Conservation (phyloP, 2,113 vertebrate genomes). For the Vimba vimba region DNA sequence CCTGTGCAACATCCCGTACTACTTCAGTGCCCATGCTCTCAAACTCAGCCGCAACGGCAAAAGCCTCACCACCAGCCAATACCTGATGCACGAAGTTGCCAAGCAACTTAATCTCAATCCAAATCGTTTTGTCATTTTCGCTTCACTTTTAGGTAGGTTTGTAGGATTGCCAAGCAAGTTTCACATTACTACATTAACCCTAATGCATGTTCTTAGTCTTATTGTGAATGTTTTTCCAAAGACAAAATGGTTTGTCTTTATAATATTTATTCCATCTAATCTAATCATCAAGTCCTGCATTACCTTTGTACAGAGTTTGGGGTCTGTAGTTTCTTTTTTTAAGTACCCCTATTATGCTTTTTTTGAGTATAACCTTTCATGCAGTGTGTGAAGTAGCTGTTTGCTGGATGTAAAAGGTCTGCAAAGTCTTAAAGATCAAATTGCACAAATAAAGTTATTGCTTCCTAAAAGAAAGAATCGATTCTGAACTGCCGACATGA, state of each 20-base stretch:
- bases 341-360: too few species aligned
- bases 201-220: background rate
- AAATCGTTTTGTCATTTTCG: conserved; percentile 92
- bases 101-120: conserved; percentile 95
- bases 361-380: too few species aligned
- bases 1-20: conserved; percentile 93
- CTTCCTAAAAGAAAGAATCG: too few species aligned
- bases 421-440: too few species aligned
- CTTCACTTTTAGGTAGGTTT: conserved; percentile 91
- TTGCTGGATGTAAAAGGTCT: too few species aligned
- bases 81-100: conserved; percentile 96
- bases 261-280: background rate
- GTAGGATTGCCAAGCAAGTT: background rate
- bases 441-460: too few species aligned
- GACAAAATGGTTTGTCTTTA: background rate
- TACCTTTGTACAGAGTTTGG: background rate
- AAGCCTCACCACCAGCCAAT: conserved; percentile 95
- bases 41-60: conserved; percentile 97
- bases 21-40: conserved; percentile 94
- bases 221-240: background rate
- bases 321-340: background rate
- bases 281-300: background rate
- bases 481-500: too few species aligned
- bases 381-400: too few species aligned
- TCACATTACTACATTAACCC: background rate